phyloP scores from a whole-genome alignment of 2,113 vertebrate species.

The Tetraodon nigroviridis region DNA sequence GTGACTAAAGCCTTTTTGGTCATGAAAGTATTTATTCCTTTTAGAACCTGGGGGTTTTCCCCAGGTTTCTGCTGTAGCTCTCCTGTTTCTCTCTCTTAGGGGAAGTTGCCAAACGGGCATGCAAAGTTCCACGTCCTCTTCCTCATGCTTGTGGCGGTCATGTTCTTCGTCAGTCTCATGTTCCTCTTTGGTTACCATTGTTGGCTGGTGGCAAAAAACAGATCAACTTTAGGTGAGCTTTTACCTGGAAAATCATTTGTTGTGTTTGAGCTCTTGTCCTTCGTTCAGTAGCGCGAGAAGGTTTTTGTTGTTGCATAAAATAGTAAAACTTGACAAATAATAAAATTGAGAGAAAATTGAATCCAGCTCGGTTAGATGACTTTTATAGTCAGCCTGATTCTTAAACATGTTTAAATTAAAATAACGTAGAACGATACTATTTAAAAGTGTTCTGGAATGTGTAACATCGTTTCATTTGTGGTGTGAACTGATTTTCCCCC shows the following conservation, averaged over 20 bases:
- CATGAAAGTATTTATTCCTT: neutral
- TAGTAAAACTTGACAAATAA: too few relatives aligned
- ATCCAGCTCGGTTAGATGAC: too few relatives aligned
- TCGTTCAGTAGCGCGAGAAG: too few relatives aligned
- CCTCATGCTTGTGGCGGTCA: constrained; percentile 94
- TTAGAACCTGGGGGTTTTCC: constrained; percentile 11
- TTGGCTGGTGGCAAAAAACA: constrained; percentile 92
- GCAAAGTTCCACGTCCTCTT: constrained; percentile 97
- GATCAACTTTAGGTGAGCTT: constrained; percentile 90
- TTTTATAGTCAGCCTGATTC: too few relatives aligned
- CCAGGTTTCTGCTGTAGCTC: constrained; percentile 3
- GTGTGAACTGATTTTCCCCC: neutral
- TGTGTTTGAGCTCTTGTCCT: constrained; percentile 3
- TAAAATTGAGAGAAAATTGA: too few relatives aligned
- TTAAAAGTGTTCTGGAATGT: too few relatives aligned
- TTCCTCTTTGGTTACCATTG: constrained; percentile 97
- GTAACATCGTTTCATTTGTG: too few relatives aligned
- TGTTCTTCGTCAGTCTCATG: constrained; percentile 97
- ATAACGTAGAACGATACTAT: neutral
- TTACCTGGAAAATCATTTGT: constrained; percentile 26
- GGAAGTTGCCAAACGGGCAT: constrained; percentile 81
- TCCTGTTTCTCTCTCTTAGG: constrained; percentile 70
- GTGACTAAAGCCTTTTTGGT: neutral
- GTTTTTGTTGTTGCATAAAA: too few relatives aligned
- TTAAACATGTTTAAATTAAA: neutral